A percentile compares a stretch with the other conserved stretches of the same genome.
phyloP scores from a whole-genome alignment of 2,113 vertebrate species.

The Grantiella picta region DNA sequence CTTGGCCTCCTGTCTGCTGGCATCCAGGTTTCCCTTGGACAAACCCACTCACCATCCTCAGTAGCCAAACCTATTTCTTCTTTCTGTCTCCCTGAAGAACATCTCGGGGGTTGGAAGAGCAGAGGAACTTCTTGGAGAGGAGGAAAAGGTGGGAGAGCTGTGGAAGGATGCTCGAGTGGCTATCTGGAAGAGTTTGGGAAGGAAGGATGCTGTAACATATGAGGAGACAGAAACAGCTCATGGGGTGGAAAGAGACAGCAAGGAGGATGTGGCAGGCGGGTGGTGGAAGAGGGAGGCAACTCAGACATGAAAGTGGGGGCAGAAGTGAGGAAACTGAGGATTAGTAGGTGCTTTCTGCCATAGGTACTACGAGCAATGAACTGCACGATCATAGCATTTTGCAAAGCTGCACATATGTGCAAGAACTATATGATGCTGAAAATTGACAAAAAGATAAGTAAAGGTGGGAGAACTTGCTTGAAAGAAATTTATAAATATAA shows the following conservation, averaged over 20 bases:
- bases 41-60: neutral
- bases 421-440: neutral
- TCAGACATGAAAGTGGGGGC: neutral
- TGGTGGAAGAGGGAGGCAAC: neutral
- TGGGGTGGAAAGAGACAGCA: neutral
- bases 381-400: neutral
- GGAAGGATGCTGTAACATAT: neutral
- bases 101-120: neutral
- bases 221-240: slow-evolving; percentile 9
- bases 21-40: neutral
- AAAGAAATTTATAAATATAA: neutral
- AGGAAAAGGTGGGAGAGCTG: neutral
- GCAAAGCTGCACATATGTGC: neutral
- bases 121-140: neutral
- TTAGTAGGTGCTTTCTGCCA: neutral
- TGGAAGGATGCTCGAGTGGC: neutral
- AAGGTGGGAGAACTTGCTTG: neutral
- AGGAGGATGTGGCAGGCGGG: slow-evolving; percentile 16
- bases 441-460: neutral
- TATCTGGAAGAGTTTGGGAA: neutral
- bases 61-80: neutral
- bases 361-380: neutral
- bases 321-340: neutral
- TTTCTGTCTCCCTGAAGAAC: neutral
- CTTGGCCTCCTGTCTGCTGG: neutral